Base-by-base conservation (phyloP, 1,140 invertebrate genomes). In the Eumeta japonica region DNA sequence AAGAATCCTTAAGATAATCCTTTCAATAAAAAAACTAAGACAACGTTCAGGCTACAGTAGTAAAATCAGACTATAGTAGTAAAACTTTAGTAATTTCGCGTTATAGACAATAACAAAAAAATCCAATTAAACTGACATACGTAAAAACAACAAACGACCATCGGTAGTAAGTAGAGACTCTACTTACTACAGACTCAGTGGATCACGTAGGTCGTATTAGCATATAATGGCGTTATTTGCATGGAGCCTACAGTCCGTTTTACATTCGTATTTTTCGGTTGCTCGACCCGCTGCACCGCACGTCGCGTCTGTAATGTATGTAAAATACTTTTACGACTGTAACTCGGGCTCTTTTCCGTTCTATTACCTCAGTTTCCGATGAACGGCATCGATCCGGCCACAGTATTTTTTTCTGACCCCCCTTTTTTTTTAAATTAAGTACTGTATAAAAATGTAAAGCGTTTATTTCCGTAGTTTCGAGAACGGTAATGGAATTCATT, bases 181-280 rank as follows among this genome's bases (percentile, higher is more conserved):
- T 5, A 7, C 5, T 24, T 5, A 7, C 46, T 49, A 37, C 46
- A 39, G 50, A 47, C 34, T 45, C 48, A n/a, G n/a, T n/a, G 57
- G 52, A 62, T 62, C 63, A 65, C 62, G 58, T 58, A 59, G 52
- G 45, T 54, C 47, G 47, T 49, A 68, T 68, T 68, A 68, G 50
- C 64, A 65, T 68, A 68, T 63, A 68, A 65, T 65, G 53, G 64
- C 50, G 58, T 57, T 64, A 65, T 65, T 68, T 65, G 57, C 61
- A 65, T 68, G 58, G 54, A 48, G 32, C 48, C 52, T 48, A n/a
- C 40, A 51, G 50, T 49, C 61, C 52, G 58, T 60, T 61, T 58
- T 54, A 60, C 52, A 48, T 49, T 53, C 52, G 58, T 59, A 57
- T 62, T 68, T 68, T 68, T 62, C 52, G 52, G 48, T 60, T 64